Base-by-base conservation (phyloP, 2,797 vertebrate genomes). In the Rhyacichthys aspro region DNA sequence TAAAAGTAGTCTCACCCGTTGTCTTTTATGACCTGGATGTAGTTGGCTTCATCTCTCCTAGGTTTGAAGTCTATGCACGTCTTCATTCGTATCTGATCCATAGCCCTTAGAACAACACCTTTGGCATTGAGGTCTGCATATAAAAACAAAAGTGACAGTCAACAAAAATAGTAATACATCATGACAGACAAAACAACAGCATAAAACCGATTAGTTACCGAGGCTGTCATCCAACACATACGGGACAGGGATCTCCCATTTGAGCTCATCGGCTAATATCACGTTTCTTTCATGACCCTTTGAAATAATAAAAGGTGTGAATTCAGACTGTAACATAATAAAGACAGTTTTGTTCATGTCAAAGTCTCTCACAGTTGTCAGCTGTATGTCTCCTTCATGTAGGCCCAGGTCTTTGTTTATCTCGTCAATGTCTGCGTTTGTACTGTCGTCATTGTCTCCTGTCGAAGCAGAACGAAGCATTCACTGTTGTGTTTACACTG, bases 31-130 rank as follows among this genome's bases (percentile, higher is more conserved):
- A 54, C 17, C 2, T 8, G 9, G 36, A 54, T 14, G 37, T 39
- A 54, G 12, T 54, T 39, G 0, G 38, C 1, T 9, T 54, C 50
- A 39, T 39, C 16, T 5, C 5, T 11, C 50, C 17, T 8, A 7
- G 37, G 18, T 41, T 23, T 54, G 18, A 53, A 53, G 36, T 53
- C 50, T 19, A 53, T 39, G 50, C 50, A 53, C 7, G 92, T 89
- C 87, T 94, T 94, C 10, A 95, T 78, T 55, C 92, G 86, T 73
- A 93, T 93, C 90, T 67, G 50, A n/a, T 95, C 94, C 79, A 94
- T 91, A 6, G 93, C 92, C 49, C 87, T 85, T 39, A 94, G 81
- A 64, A 95, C 91, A 43, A 93, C 58, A 15, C 91, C 93, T 81
- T 92, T 95, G 8, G 93, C 90, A 67, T 95, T 93, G 39, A 93